Percentiles rank a stretch among this genome's conserved stretches.
Evolutionary conservation across 2,888 invertebrate genomes (phyloP).

Genomic region (Mimumesa dahlbomi): DNA sequence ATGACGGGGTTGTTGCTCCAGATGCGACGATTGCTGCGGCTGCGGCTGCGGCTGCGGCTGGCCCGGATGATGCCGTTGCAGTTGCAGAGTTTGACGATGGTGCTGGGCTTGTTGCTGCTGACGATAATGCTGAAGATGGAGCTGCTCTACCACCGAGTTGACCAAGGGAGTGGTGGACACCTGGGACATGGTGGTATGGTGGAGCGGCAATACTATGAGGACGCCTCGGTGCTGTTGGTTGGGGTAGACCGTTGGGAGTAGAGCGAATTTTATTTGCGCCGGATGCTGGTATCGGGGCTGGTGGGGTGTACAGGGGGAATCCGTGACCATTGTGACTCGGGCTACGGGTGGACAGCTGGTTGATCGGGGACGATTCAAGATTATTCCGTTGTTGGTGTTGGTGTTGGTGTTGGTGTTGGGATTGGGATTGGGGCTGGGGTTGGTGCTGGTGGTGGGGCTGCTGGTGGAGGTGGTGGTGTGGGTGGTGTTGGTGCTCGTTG

Average conservation of each 20-base stretch:
- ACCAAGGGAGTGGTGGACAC: constrained; percentile 79
- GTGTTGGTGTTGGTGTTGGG: too few species aligned
- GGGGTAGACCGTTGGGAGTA: constrained; percentile 75
- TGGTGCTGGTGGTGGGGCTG: constrained; percentile 57
- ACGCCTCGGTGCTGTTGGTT: constrained; percentile 78
- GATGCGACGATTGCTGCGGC: constrained; percentile 25
- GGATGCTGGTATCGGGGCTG: constrained; percentile 80
- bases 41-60: constrained; percentile 32
- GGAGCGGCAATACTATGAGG: constrained; percentile 83
- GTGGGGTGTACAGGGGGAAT: constrained; percentile 83
- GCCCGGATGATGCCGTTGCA: constrained; percentile 44
- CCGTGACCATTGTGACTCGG: constrained; percentile 76
- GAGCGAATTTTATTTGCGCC: constrained; percentile 75
- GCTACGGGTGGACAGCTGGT: constrained; percentile 72
- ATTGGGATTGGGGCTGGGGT: too few species aligned
- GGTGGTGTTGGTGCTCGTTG: constrained; percentile 70
- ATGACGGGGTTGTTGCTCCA: constrained; percentile 47
- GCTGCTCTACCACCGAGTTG: constrained; percentile 68
- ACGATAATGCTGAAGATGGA: constrained; percentile 48
- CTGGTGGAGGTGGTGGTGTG: constrained; percentile 62
- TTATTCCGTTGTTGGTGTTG: constrained; percentile 66
- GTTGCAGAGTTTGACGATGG: constrained; percentile 40
- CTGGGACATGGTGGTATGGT: constrained; percentile 80
- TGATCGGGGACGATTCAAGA: constrained; percentile 71
- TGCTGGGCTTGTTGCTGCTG: constrained; percentile 48